Evolutionary conservation across 2,888 invertebrate genomes (phyloP), one percentile per base, ranked within the genome.

Genomic region (Ernsta delagoae): DNA sequence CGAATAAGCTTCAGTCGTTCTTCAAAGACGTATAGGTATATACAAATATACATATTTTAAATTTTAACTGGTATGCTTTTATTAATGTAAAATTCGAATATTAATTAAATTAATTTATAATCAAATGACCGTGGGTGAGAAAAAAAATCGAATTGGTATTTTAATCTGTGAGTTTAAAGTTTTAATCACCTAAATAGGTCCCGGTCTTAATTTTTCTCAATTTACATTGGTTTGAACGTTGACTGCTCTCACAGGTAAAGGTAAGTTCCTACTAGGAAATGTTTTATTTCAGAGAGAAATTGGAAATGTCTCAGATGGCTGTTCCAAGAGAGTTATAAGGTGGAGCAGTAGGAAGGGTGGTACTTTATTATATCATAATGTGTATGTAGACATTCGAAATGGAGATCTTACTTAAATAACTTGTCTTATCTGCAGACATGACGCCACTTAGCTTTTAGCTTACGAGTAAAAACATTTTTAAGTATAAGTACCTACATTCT

Each of bases 361-460:
- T 16, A 1, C 3, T 16, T 53, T 53, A 53, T 4, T 53, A 6
- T 8, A 24, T 53, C 24, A 53, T 53, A 53, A 53, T 24, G 50
- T 53, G 16, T 53, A 53, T 12, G 12, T 16, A 16, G 7, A 9
- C 16, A 24, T 16, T 16, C 24, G 50, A 16, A 53, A 53, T 53
- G 16, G 16, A 53, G 50, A 53, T 53, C 24, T 16, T 8, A 4
- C 24, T 53, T 53, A 24, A 16, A 53, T 53, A 53, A 53, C 8
- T 53, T 53, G 16, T 53, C 50, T 45, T 45, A 45, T 45, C n/a
- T n/a, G 45, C n/a, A n/a, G 45, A 48, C 12, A 48, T 48, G 48
- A 48, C 48, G n/a, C 12, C 43, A 43, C 1, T 48, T 48, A 48
- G 48, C 12, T 48, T 12, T 3, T 5, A 5, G 5, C 43, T 43